A percentile compares a stretch with the other conserved stretches of the same genome.
These are phyloP conservation scores for Diorhabda carinulata DNA, from an alignment of 1,140 invertebrate genomes.

Conservation along the genomic window DNA sequence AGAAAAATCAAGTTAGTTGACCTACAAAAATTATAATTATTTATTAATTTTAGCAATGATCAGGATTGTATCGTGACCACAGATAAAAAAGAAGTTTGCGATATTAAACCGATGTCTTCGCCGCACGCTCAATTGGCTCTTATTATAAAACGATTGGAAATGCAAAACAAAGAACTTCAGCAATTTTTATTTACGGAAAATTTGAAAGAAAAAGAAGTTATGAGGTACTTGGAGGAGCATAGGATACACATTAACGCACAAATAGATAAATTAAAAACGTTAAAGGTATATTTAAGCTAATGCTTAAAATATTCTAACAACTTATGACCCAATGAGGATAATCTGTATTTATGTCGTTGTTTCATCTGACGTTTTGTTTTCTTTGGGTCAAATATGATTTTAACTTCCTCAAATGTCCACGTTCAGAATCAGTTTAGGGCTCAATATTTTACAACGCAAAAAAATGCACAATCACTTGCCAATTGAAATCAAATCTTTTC, in stretches of 20 bases:
- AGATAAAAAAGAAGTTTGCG: slow-evolving; percentile 10
- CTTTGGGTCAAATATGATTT: too few species aligned
- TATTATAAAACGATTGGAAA: slow-evolving; percentile 59
- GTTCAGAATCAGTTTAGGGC: too few species aligned
- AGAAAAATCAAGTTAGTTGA: neutral
- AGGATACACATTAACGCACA: slow-evolving; percentile 54
- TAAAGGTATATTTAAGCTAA: slow-evolving; percentile 48
- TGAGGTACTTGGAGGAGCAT: slow-evolving; percentile 53
- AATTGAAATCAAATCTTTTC: too few species aligned
- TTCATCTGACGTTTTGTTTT: too few species aligned
- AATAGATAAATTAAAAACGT: slow-evolving; percentile 56
- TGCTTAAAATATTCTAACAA: too few species aligned
- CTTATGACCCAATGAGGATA: too few species aligned
- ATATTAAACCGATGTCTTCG: slow-evolving; percentile 35
- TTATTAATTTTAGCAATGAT: slow-evolving; percentile 6
- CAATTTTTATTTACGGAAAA: slow-evolving; percentile 35
- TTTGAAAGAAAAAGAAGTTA: slow-evolving; percentile 47
- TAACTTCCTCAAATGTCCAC: too few species aligned
- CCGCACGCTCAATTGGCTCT: slow-evolving; percentile 53
- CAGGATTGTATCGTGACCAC: neutral
- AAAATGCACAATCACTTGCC: too few species aligned
- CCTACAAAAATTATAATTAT: neutral
- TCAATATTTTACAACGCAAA: too few species aligned
- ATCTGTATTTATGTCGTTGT: too few species aligned
- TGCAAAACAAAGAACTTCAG: slow-evolving; percentile 52